Conservation (phyloP, 2,888 invertebrate species). For the Rhingia campestris region DNA sequence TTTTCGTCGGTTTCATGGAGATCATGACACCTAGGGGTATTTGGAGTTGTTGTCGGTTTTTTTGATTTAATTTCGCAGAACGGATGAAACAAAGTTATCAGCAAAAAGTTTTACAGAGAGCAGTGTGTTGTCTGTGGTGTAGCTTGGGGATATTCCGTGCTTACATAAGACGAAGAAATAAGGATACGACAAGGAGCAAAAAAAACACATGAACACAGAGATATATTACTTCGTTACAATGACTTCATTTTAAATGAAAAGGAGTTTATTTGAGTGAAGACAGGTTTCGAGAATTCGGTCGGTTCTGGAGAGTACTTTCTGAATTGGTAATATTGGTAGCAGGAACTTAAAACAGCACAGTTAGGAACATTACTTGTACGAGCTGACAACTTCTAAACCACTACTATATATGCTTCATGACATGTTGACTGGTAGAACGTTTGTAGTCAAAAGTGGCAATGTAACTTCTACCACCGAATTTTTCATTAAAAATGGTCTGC, state of each 20-base stretch:
- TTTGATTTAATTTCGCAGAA: conserved; percentile 74
- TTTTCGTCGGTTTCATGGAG: conserved; percentile 37
- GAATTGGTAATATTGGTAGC: no score
- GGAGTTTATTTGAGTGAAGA: background rate
- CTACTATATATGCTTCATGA: no score
- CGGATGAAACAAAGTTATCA: conserved; percentile 33
- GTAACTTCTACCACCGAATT: no score
- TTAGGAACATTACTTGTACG: no score
- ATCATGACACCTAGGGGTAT: conserved; percentile 65
- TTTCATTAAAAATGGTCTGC: no score
- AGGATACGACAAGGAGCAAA: background rate
- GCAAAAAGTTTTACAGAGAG: conserved; percentile 26
- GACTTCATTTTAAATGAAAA: conserved; percentile 30
- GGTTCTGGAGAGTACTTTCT: no score
- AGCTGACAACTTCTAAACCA: no score
- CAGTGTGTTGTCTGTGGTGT: conserved; percentile 21
- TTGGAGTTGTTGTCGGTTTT: conserved; percentile 66
- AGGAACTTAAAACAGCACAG: no score
- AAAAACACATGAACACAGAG: background rate
- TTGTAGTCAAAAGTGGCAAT: no score
- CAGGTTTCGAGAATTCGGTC: no score
- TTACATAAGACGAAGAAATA: conserved; percentile 5
- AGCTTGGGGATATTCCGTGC: conserved; percentile 31
- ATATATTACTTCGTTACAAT: conserved; percentile 8
- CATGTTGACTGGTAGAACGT: no score